Conservation (phyloP, 1,140 invertebrate genomes). For the Samia ricini region DNA sequence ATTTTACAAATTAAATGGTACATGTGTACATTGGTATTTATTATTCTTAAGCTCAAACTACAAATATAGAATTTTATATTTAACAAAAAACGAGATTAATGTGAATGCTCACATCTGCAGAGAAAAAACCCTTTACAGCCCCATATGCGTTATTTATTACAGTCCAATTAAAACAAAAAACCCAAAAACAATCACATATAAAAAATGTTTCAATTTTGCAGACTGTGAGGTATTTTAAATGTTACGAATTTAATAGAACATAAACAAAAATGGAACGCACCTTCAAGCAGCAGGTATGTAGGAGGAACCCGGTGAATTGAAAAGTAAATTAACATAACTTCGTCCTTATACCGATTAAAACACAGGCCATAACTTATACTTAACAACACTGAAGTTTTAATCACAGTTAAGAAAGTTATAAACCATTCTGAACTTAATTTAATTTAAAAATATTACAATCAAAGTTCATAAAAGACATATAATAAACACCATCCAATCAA, state of each 20-base stretch:
- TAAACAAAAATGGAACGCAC: constrained; percentile 51
- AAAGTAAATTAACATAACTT: constrained; percentile 70
- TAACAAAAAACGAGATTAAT: no score
- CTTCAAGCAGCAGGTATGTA: constrained; percentile 66
- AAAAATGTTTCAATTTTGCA: neutral
- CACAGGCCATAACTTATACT: constrained; percentile 53
- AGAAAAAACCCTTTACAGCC: no score
- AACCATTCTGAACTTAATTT: constrained; percentile 45
- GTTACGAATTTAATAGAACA: constrained; percentile 1
- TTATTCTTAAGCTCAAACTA: no score
- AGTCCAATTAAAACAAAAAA: neutral
- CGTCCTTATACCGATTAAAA: constrained; percentile 63
- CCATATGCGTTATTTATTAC: neutral
- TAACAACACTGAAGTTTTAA: constrained; percentile 1
- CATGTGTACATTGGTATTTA: no score
- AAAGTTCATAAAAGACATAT: neutral
- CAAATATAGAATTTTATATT: no score
- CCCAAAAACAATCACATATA: neutral
- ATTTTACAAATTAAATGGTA: no score
- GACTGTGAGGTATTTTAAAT: neutral
- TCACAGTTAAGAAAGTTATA: neutral
- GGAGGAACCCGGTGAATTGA: constrained; percentile 70
- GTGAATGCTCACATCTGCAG: no score
- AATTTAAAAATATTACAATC: constrained; percentile 10
- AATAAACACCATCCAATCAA: constrained; percentile 41